Base-by-base conservation (phyloP, 1,140 invertebrate genomes). In the Drosophila chauvacae region DNA sequence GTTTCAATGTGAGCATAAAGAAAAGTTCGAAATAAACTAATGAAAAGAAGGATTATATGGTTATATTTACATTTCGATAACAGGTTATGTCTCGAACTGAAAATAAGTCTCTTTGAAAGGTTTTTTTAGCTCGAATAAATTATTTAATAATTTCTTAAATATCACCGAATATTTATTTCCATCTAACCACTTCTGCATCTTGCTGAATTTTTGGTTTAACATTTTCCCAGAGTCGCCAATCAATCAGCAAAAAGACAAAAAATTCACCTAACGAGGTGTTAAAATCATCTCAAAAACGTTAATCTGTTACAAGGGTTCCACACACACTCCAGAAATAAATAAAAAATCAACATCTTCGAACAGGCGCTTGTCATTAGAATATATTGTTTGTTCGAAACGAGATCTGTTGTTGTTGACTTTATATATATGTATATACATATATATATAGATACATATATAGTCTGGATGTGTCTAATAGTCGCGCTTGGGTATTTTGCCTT, bases 221-320 rank as follows among this genome's bases (percentile, higher is more conserved):
- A 16, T 14, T 26, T 26, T 47, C 45, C 23, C 45, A 47, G 45
- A 7, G 13, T 47, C 45, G 20, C 13, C 13, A 47, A 47, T 47
- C 45, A 48, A 28, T 48, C 23, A 48, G 47, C 47, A n/a, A 48
- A 91, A 79, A 79, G 0, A 35, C 1, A 90, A 23, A 48, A 90
- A 84, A 80, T 91, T 80, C 56, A 68, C 85, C 88, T 90, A 91
- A 91, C 88, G 88, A 91, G 90, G 70, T 91, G 88, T 82, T 85
- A 91, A 85, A 91, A 90, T 91, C 84, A 79, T 88, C n/a, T 45
- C 57, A 26, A 39, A 77, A 74, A 74, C 47, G 64, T 77, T 90
- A 90, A 90, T 90, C 85, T 90, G 66, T 56, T 90, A 69, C 61
- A 88, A 90, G 77, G 65, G 77, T 57, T 51, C 30, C 47, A 50